Base-by-base conservation (phyloP, 23 tunicate species). In the Oikopleura dioica region DNA sequence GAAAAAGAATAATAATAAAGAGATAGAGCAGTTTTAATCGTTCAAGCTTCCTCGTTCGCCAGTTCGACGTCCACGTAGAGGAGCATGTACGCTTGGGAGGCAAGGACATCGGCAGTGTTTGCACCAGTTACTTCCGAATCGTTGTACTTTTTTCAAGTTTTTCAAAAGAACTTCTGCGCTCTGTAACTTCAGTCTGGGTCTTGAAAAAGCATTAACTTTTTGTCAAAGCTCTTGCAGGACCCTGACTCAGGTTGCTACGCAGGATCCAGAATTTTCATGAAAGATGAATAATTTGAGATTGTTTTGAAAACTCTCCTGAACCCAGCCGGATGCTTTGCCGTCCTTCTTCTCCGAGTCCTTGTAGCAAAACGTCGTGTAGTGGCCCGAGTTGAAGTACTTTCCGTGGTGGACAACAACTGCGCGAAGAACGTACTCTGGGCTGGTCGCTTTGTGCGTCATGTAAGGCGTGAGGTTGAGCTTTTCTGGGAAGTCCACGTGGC, bases 351-450 rank as follows among this genome's bases (percentile, higher is more conserved):
- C 99, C 58, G 68, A 72, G 50, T 86, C 95, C 44, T 94, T 94
- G 95, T 95, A 94, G 59, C 99, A 94, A 63, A 81, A 83, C 9
- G 99, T 87, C 9, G 99, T 94, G 78, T 94, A 94, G 55, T 94
- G 99, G 12, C 99, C 99, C 4, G 86, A 79, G 37, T 88, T 81
- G 59, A 94, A 94, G 21, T 94, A 94, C 23, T 94, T 59, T 31
- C 99, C 99, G 58, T 94, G 99, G 59, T 94, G 99, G 0, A 94
- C 87, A 0, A 94, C 99, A 16, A 94, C 99, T 33, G 99, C 85
- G 75, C 95, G 81, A 0, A 94, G 79, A 77, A 82, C 95, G 77
- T 94, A 94, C 81, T 63, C 72, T 24, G 72, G 72, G 30, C 26
- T 26, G n/a, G 16, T 63, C 30, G 16, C 72, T 28, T 63, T 63